phyloP scores from a whole-genome alignment of 1,140 invertebrate species.

The Paraescarpia echinospica region DNA sequence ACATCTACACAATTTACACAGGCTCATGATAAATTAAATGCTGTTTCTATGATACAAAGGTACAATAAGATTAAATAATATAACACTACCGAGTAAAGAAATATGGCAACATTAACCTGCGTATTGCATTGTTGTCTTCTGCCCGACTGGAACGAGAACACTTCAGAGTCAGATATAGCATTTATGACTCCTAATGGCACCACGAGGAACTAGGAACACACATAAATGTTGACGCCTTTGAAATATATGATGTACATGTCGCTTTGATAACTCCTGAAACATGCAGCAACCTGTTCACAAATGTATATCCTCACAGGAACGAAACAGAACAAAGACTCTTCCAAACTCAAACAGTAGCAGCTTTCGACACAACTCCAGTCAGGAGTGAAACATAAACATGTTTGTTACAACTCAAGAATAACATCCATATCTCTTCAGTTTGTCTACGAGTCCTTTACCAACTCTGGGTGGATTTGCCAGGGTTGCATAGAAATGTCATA shows the following conservation, averaged over 20 bases:
- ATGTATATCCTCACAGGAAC: neutral
- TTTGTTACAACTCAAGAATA: neutral
- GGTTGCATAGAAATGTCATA: neutral
- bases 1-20: neutral
- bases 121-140: neutral
- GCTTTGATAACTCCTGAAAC: neutral
- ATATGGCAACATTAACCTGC: neutral
- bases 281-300: neutral
- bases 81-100: neutral
- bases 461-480: neutral
- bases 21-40: neutral
- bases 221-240: neutral
- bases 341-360: neutral
- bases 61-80: neutral
- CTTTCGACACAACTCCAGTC: neutral
- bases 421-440: neutral
- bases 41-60: neutral
- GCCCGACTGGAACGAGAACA: neutral
- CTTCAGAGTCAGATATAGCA: neutral
- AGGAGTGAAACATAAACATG: neutral
- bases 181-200: neutral
- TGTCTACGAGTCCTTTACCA: neutral
- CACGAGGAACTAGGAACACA: neutral
- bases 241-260: neutral
- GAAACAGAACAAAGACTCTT: neutral